Base-by-base conservation (phyloP, 1,140 invertebrate species). In the Saccostrea glomerata region DNA sequence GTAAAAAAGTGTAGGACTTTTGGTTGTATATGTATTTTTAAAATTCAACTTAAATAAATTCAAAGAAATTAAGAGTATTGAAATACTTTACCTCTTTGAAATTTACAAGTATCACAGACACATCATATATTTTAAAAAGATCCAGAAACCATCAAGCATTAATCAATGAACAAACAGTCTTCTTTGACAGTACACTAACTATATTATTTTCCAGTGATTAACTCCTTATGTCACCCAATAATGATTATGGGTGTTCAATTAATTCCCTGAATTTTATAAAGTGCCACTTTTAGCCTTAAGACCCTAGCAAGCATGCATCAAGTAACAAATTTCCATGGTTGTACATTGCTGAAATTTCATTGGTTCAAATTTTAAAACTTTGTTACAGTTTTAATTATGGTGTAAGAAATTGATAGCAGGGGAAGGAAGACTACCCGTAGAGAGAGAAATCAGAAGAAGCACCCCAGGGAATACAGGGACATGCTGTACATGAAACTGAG, bases 231-330 rank as follows among this genome's bases (percentile, higher is more conserved):
- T 77, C 23, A 77, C 7, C 25, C 70, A 77, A 77, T 77, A 77
- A 77, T 77, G 70, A 77, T 77, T 36, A 77, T 77, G 70, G 70
- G 70, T 77, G 70, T 77, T 77, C 70, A 36, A 77, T 77, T 25
- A 30, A 77, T 36, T 77, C 70, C 25, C 70, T 77, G 30, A 77
- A 77, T 25, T 77, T 77, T 77, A 77, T 77, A 77, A 25, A 77
- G 25, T 77, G 70, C 25, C 70, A 77, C 70, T 77, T 77, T 77
- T 77, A 77, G 70, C 70, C 70, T 25, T 25, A 30, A 77, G 70
- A 77, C 23, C 25, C 25, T 13, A 77, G 70, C 25, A 3, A 30
- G 70, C 70, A 77, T 77, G 70, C 70, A 30, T 30, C 70, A 77
- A 77, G 70, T 77, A 30, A 15, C 23, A 73, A n/a, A 30, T 30